Evolutionary conservation across 2,797 vertebrate species (phyloP), one percentile per base, ranked within the genome.

Genomic region (Hemitrygon akajei): DNA sequence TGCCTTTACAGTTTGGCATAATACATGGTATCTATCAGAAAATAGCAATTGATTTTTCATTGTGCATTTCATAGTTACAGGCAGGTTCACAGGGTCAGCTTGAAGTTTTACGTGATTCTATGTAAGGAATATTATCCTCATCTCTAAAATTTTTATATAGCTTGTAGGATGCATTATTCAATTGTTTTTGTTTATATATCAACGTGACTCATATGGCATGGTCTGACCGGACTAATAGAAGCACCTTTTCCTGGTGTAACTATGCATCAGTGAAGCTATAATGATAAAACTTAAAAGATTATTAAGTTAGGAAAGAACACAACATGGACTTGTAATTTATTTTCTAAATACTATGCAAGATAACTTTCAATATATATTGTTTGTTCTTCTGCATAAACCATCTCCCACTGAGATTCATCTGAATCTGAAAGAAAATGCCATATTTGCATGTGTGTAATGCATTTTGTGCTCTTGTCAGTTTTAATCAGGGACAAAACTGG

Each of bases 41-140:
- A 86, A 86, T 14, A n/a, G 11, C 82, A 86, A 86, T 86, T 86
- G 56, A 86, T 86, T 86, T 86, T 58, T 60, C 56, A 86, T 30
- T 58, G 56, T 86, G 56, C 27, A 86, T 56, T 60, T 60, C 82
- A 60, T 86, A 86, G 82, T 86, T 16, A 86, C 47, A 86, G 82
- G 27, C 30, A 86, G 56, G 82, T 86, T 86, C 34, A 40, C 4
- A 30, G 82, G 60, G 56, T 30, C 56, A 60, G 4, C 81, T 58
- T 47, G 27, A 84, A 14, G 4, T 27, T 60, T 86, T 16, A 86
- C 2, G 25, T 86, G 81, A 86, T 86, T 86, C 56, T 60, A 60
- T 60, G 12, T 60, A 25, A 60, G 10, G 27, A 27, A 58, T 60
- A 30, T 86, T 86, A 86, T 86, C 25, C 82, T 86, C 27, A 86